Evolutionary conservation across 2,888 invertebrate genomes (phyloP).

Genomic region (Xanthia icteritia): DNA sequence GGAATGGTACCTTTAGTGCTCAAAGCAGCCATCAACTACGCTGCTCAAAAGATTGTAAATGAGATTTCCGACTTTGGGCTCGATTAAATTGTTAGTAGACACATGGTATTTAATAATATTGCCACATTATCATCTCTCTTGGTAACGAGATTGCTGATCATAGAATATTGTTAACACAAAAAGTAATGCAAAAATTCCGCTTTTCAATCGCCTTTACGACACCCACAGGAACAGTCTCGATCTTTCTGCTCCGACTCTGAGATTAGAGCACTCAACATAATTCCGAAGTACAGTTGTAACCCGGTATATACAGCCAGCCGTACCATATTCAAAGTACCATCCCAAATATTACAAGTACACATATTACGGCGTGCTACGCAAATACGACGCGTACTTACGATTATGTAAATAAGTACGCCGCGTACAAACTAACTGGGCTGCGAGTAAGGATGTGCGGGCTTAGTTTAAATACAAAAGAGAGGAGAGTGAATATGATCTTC

Average conservation of each 20-base stretch:
- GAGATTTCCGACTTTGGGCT: background rate
- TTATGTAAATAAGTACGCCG: constrained; percentile 58
- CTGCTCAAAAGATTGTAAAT: background rate
- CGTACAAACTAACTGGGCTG: constrained; percentile 51
- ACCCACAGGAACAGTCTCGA: background rate
- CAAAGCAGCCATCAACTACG: too few relatives aligned
- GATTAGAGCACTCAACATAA: constrained; percentile 22
- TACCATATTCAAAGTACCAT: constrained; percentile 37
- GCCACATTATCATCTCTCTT: background rate
- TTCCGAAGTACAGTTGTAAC: constrained; percentile 1
- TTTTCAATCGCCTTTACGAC: constrained; percentile 12
- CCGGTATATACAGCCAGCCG: constrained; percentile 13
- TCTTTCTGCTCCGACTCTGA: background rate
- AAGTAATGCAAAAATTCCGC: background rate
- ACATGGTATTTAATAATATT: background rate
- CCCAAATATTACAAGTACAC: constrained; percentile 55
- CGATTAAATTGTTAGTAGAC: background rate
- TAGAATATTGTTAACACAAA: background rate
- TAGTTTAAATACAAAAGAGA: constrained; percentile 60
- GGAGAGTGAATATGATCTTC: constrained; percentile 45
- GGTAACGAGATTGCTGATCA: constrained; percentile 1
- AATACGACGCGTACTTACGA: constrained; percentile 56
- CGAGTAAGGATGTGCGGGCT: constrained; percentile 37
- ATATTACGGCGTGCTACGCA: constrained; percentile 50
- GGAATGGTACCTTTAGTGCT: background rate